Base-by-base conservation (phyloP, 1,140 invertebrate species). In the Campoletis sonorensis region DNA sequence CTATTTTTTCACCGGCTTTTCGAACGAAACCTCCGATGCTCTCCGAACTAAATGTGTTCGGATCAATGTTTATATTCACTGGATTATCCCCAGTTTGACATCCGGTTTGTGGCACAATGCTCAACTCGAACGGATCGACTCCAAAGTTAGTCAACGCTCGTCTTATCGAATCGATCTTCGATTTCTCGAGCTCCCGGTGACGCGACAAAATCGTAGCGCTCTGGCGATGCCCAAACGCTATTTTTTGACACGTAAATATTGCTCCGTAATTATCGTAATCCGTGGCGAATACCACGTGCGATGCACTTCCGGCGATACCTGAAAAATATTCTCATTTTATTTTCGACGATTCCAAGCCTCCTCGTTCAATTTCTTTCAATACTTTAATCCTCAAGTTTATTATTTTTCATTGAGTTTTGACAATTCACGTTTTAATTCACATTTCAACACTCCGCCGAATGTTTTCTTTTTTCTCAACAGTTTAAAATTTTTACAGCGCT, bases 171-270 rank as follows among this genome's bases (percentile, higher is more conserved):
- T 96, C 95, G 4, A 96, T 81, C 68, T 93, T 94, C 5, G 93
- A 89, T 87, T 94, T 95, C 79, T 96, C 95, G 13, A 97, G 89
- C 45, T 94, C 94, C 58, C 94, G 94, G 11, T 89, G 92, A 75
- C 96, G 92, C 0, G 96, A 96, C 4, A 97, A 91, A 79, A 97
- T 96, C 0, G 96, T 96, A 0, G 95, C 96, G 4, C 95, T 96
- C 75, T 95, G 94, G 16, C 96, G 93, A 89, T 97, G 95, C 0
- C 94, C 94, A 80, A 97, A 95, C 0, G 92, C 90, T 18, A 97
- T 84, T 87, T 95, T 96, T 89, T 97, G 96, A 83, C 96, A 97
- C 0, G 95, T 96, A 89, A 96, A 97, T 21, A 97, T 93, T 0
- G 93, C 96, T 4, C 96, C 96, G 86, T 96, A 97, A 1, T 91